Evolutionary conservation across 1,140 invertebrate genomes (phyloP).

Genomic region (Ceratoteleas bidentatus): DNA sequence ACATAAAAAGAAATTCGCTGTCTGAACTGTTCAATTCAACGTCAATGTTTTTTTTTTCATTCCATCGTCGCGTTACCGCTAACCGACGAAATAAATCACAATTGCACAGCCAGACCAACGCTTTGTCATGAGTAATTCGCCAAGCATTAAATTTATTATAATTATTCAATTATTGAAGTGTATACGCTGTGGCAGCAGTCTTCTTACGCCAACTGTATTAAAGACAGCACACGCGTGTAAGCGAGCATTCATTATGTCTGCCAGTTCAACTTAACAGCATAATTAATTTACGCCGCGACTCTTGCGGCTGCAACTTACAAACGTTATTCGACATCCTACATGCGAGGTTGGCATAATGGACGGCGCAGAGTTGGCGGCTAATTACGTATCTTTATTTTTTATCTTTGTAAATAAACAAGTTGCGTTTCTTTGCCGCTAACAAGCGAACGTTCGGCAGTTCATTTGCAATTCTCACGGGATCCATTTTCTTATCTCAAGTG

Average conservation of each 20-base stretch:
- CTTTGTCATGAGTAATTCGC: no score
- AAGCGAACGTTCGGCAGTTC: no score
- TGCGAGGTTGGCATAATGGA: slow-evolving; percentile 15
- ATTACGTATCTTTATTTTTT: slow-evolving; percentile 8
- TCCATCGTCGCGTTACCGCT: no score
- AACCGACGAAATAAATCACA: no score
- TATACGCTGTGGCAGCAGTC: not conserved
- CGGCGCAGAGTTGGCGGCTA: slow-evolving; percentile 4
- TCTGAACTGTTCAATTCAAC: no score
- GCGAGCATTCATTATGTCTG: slow-evolving; percentile 22
- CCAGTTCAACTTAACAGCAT: slow-evolving; percentile 28
- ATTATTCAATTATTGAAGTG: no score
- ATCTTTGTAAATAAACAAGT: not conserved
- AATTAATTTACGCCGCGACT: slow-evolving; percentile 30
- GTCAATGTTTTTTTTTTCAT: no score
- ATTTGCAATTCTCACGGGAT: no score
- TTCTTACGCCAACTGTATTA: slow-evolving; percentile 18
- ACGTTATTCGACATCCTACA: slow-evolving; percentile 4
- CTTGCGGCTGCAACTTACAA: slow-evolving; percentile 19
- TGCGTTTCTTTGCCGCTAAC: not conserved
- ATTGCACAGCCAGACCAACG: no score
- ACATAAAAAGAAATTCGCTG: no score
- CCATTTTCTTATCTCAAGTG: no score
- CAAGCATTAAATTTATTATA: no score
- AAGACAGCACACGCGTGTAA: slow-evolving; percentile 16